Evolutionary conservation across 2,113 vertebrate species (phyloP).

Genomic region (Philantomba maxwellii): DNA sequence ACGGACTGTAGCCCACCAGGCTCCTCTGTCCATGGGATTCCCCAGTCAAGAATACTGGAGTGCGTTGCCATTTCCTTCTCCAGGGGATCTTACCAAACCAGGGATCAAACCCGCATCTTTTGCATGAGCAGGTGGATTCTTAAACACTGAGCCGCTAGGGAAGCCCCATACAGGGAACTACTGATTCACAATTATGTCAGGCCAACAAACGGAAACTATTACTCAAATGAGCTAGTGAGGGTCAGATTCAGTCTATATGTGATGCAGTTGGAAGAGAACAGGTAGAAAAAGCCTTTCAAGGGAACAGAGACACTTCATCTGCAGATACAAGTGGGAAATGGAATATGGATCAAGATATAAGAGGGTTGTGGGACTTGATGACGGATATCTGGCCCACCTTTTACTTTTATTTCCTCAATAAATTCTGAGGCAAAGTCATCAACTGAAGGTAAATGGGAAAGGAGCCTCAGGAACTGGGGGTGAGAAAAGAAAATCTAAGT

Average conservation of each 20-base stretch:
- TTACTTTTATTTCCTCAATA: slow-evolving; percentile 28
- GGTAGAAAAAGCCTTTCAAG: not conserved
- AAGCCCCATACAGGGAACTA: not conserved
- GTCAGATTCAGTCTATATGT: too few species aligned
- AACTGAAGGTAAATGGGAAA: not conserved
- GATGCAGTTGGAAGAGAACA: not conserved
- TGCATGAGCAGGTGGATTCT: not conserved
- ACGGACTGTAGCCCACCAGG: not conserved
- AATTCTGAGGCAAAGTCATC: not conserved
- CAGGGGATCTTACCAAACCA: not conserved
- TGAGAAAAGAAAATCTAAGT: not conserved
- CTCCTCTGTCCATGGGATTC: not conserved
- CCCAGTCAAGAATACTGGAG: not conserved
- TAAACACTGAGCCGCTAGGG: not conserved
- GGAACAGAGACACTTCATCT: not conserved
- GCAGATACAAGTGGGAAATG: not conserved
- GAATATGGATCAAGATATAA: not conserved
- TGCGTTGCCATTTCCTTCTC: not conserved
- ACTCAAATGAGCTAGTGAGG: not conserved
- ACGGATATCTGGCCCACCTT: not conserved
- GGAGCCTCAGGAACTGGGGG: not conserved
- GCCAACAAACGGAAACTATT: not conserved
- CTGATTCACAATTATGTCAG: not conserved
- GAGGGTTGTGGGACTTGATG: not conserved
- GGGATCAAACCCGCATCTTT: not conserved